Evolutionary conservation across 2,113 vertebrate genomes (phyloP), one percentile per base, ranked within the genome.

Genomic region (Peromyscus californicus): DNA sequence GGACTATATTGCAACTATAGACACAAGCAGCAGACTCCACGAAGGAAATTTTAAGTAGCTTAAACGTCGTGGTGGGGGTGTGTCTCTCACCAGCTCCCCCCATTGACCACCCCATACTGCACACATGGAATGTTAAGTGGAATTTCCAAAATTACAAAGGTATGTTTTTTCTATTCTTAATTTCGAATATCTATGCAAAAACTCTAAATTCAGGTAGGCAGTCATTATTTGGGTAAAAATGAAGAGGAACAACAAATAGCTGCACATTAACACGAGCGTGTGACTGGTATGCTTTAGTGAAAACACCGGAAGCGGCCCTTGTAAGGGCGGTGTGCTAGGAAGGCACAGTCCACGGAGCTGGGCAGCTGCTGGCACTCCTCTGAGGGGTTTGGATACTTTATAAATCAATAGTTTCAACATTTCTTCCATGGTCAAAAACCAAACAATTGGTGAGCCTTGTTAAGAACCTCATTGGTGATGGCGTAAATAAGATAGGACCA

Each of bases 161-260:
- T 67, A 80, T 94, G 48, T 1, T 36, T 95, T 96, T 90, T 93
- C 4, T 54, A 74, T 91, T 72, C 63, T 72, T 75, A 90, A 78
- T 76, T 94, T 96, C 74, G 67, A 96, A 89, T 48, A 10, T 67
- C 21, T 12, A 57, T 19, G 6, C 59, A 67, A 94, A 85, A 87
- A 91, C 4, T 10, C 24, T 75, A 63, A 93, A 76, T 87, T 76
- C n/a, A 84, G 92, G 63, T 59, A 80, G 26, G 13, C 69, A 4
- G 5, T 67, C 21, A 74, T 2, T 29, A 29, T 61, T 9, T 74
- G 16, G 6, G 6, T 89, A 39, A 76, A 94, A 69, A 91, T 54
- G 39, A 26, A 91, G 76, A 51, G 76, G 93, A 92, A 12, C 42
- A 82, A 83, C 4, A 45, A n/a, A 42, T 67, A 29, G n/a, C 29